A percentile compares a stretch with the other conserved stretches of the same genome.
phyloP scores from a whole-genome alignment of 2,113 vertebrate genomes.

The Ovibos moschatus region DNA sequence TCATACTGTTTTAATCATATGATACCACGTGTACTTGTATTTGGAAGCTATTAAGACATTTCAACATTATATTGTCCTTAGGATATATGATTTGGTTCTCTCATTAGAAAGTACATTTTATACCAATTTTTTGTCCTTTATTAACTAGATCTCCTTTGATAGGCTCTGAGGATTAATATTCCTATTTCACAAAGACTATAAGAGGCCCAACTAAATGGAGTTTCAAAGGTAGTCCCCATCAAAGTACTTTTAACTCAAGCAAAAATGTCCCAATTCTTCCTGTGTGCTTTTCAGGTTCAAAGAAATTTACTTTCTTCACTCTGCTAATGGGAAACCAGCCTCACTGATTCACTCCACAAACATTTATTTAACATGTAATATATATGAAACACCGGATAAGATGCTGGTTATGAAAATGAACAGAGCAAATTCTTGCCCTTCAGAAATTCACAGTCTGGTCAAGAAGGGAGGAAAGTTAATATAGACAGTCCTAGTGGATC shows the following conservation, averaged over 20 bases:
- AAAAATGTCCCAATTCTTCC: not conserved
- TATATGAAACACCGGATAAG: not conserved
- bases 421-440: not conserved
- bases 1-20: conserved; percentile 5
- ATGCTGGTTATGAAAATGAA: not conserved
- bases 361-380: not conserved
- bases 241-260: not conserved
- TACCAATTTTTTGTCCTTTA: not conserved
- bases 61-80: not conserved
- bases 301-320: not conserved
- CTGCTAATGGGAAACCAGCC: not conserved
- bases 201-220: not conserved
- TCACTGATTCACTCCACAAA: not conserved
- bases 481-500: not conserved
- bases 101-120: not conserved
- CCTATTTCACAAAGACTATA: not conserved
- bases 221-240: not conserved
- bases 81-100: not conserved
- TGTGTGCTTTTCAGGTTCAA: not conserved
- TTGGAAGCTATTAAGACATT: not conserved
- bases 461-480: not conserved
- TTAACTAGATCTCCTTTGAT: not conserved
- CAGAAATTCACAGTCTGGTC: not conserved
- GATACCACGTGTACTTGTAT: not conserved
- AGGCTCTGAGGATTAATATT: not conserved